Conservation (phyloP, 1,140 invertebrate genomes). For the Vollenhovia emeryi region DNA sequence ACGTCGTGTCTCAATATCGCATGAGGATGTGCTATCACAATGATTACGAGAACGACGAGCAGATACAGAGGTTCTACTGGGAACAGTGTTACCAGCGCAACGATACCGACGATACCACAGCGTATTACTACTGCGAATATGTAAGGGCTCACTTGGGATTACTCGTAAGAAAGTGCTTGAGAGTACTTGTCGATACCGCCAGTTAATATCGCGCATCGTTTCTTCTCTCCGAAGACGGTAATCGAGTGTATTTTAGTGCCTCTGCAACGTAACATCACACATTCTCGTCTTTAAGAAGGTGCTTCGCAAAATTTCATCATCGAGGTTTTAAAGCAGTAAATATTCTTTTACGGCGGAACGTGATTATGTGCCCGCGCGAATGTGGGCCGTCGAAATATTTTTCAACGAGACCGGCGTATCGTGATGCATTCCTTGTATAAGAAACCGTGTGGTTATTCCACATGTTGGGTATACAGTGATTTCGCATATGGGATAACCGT, state of each 20-base stretch:
- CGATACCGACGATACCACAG: conserved; percentile 82
- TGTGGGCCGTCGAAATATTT: background rate
- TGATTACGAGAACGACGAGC: conserved; percentile 84
- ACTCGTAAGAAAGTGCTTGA: conserved; percentile 4
- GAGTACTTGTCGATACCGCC: background rate
- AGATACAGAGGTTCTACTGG: conserved; percentile 85
- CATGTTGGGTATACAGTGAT: conserved; percentile 3
- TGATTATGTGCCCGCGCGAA: background rate
- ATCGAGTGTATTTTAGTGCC: background rate
- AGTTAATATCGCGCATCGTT: conserved; percentile 9
- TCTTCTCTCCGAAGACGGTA: conserved; percentile 5
- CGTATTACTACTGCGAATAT: conserved; percentile 85
- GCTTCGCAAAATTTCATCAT: background rate
- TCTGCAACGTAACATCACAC: background rate
- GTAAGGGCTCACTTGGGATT: conserved; percentile 75
- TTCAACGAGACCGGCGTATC: background rate
- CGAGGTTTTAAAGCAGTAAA: background rate
- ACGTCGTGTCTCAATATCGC: conserved; percentile 82
- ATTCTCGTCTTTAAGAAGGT: background rate
- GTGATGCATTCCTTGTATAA: background rate
- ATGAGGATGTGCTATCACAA: conserved; percentile 85
- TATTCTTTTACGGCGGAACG: background rate
- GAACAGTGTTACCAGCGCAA: conserved; percentile 83
- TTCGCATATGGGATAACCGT: background rate
- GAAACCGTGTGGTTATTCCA: background rate